These are phyloP conservation scores for Ecdyonurus torrentis DNA, from an alignment of 2,888 invertebrate species.

Conservation along the genomic window DNA sequence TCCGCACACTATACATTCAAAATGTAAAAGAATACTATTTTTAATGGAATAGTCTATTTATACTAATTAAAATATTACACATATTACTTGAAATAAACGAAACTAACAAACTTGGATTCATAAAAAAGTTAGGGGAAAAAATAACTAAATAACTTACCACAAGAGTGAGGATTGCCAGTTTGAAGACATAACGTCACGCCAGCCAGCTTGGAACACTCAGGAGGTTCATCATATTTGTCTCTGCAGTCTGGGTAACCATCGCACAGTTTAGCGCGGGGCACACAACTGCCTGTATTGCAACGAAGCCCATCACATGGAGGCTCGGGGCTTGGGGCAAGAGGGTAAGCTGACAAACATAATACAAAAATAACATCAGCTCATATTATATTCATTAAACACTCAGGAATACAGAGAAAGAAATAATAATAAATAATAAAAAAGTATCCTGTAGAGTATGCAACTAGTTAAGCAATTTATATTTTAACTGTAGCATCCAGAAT, in stretches of 20 bases:
- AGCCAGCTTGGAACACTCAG: background rate
- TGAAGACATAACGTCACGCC: slow-evolving; percentile 1
- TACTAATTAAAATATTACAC: too few species aligned
- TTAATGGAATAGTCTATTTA: too few species aligned
- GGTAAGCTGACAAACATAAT: too few species aligned
- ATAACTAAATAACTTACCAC: slow-evolving; percentile 2
- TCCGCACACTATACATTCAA: slow-evolving; percentile 45
- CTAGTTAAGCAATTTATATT: too few species aligned
- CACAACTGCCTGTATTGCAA: slow-evolving; percentile 52
- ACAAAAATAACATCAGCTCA: too few species aligned
- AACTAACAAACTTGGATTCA: background rate
- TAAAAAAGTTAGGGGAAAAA: background rate
- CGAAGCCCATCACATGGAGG: slow-evolving; percentile 39
- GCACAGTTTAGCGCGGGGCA: slow-evolving; percentile 39
- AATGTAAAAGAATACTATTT: too few species aligned
- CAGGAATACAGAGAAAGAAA: background rate
- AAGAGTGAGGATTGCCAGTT: background rate
- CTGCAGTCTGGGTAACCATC: slow-evolving; percentile 51
- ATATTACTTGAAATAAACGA: too few species aligned
- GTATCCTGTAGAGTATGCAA: too few species aligned
- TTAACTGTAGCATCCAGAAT: too few species aligned
- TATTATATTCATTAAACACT: too few species aligned
- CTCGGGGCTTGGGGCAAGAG: slow-evolving; percentile 12
- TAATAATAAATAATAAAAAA: too few species aligned
- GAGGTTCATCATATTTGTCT: slow-evolving; percentile 46